A percentile compares a stretch with the other conserved stretches of the same genome.
Conservation (phyloP, 2,888 invertebrate genomes). For the Apamea monoglypha region DNA sequence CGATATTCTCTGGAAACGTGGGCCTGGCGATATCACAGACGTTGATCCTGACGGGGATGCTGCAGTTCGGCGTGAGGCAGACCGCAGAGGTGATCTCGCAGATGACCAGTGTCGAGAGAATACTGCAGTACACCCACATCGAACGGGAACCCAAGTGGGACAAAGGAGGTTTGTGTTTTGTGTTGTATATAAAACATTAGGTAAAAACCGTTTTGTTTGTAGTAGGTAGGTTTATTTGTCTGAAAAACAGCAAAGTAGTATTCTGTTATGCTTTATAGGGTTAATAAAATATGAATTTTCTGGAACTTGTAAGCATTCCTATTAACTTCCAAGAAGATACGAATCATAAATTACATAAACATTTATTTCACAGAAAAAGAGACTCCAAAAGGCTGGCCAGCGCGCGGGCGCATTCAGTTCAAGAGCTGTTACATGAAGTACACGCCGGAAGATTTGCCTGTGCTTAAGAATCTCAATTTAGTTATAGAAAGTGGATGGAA, state of each 20-base stretch:
- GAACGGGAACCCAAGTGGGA: slow-evolving; percentile 91
- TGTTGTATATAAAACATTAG: background rate
- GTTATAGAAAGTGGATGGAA: slow-evolving; percentile 93
- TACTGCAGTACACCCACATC: slow-evolving; percentile 93
- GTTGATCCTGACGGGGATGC: slow-evolving; percentile 93
- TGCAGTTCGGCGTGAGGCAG: slow-evolving; percentile 92
- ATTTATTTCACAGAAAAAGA: slow-evolving; percentile 77
- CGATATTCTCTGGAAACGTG: slow-evolving; percentile 92
- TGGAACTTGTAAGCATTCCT: background rate
- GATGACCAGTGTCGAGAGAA: slow-evolving; percentile 94
- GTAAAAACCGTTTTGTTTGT: background rate
- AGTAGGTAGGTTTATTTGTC: background rate
- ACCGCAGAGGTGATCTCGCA: slow-evolving; percentile 93
- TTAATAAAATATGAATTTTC: background rate
- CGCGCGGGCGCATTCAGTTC: slow-evolving; percentile 91
- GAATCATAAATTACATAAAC: background rate
- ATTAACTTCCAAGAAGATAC: background rate
- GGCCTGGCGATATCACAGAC: slow-evolving; percentile 93
- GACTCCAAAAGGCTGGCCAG: slow-evolving; percentile 93
- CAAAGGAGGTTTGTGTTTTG: slow-evolving; percentile 81
- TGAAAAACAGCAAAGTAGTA: background rate
- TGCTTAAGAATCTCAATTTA: slow-evolving; percentile 93
- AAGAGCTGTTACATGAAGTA: slow-evolving; percentile 92
- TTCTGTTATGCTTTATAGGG: background rate
- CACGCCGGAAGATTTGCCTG: slow-evolving; percentile 91